Evolutionary conservation across 1,140 invertebrate species (phyloP).

Genomic region (Doryteuthis pealeii): DNA sequence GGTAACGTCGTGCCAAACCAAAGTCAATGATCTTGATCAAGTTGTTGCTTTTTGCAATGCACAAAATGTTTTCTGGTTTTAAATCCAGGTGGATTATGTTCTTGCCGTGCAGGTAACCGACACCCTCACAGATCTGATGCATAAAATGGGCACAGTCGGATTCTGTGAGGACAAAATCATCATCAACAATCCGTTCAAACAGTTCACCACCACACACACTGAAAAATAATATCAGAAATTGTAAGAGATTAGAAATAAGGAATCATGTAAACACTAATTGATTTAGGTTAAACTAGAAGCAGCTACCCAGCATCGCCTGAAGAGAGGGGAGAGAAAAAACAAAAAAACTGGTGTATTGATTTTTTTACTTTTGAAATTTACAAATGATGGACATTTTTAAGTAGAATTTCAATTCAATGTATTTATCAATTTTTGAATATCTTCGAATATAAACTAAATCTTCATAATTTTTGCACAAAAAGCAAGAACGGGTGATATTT

Average conservation of each 20-base stretch:
- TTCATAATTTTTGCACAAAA: too few species aligned
- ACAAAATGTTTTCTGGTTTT: conserved; percentile 94
- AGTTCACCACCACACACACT: conserved; percentile 90
- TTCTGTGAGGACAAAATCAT: conserved; percentile 89
- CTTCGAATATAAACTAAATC: too few species aligned
- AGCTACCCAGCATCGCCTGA: too few species aligned
- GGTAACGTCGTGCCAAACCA: conserved; percentile 64
- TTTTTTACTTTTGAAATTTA: background rate
- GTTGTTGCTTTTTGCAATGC: conserved; percentile 77
- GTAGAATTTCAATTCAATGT: conserved; percentile 2
- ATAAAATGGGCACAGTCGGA: conserved; percentile 88
- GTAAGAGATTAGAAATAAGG: conserved; percentile 7
- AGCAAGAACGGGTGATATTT: too few species aligned
- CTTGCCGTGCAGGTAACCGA: conserved; percentile 85
- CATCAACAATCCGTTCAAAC: conserved; percentile 87
- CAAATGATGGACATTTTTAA: too few species aligned
- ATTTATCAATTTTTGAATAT: too few species aligned
- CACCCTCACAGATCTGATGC: conserved; percentile 85
- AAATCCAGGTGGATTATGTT: conserved; percentile 86
- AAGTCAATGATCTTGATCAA: conserved; percentile 46
- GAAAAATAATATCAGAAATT: conserved; percentile 40
- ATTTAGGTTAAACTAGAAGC: too few species aligned
- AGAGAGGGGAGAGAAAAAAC: too few species aligned
- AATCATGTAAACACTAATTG: background rate
- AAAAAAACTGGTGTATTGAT: too few species aligned